Percentiles rank a stretch among this genome's conserved stretches.
Conservation (phyloP, 2,113 vertebrate genomes). For the Tupaia chinensis region DNA sequence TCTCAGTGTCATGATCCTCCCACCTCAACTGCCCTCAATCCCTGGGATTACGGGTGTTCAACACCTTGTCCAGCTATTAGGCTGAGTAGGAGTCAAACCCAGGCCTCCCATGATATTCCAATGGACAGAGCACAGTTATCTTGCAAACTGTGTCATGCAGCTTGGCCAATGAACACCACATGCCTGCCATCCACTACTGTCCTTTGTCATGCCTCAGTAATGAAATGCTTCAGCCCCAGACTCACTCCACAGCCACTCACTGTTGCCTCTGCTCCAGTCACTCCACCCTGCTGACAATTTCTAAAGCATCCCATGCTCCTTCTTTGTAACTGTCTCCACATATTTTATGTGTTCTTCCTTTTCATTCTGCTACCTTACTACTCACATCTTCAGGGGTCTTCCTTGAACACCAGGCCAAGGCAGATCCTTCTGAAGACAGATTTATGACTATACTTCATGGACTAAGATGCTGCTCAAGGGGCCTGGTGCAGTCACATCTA, state of each 20-base stretch:
- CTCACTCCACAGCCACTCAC: fast-evolving
- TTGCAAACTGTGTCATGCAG: too few relatives aligned
- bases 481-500: too few relatives aligned
- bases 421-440: background rate
- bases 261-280: background rate
- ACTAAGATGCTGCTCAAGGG: too few relatives aligned
- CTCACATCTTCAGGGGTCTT: background rate
- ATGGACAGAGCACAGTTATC: too few relatives aligned
- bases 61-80: too few relatives aligned
- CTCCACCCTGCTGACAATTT: fast-evolving
- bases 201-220: fast-evolving
- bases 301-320: fast-evolving
- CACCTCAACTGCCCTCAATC: too few relatives aligned
- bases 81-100: too few relatives aligned
- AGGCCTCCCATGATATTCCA: too few relatives aligned
- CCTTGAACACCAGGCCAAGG: background rate
- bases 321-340: fast-evolving
- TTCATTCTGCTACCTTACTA: fast-evolving
- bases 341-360: background rate
- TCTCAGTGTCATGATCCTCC: too few relatives aligned
- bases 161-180: too few relatives aligned
- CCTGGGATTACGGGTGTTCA: too few relatives aligned
- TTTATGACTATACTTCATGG: too few relatives aligned
- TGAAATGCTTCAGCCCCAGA: fast-evolving
- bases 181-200: fast-evolving